Conservation (phyloP, 1,140 invertebrate genomes). For the Ips nitidus region DNA sequence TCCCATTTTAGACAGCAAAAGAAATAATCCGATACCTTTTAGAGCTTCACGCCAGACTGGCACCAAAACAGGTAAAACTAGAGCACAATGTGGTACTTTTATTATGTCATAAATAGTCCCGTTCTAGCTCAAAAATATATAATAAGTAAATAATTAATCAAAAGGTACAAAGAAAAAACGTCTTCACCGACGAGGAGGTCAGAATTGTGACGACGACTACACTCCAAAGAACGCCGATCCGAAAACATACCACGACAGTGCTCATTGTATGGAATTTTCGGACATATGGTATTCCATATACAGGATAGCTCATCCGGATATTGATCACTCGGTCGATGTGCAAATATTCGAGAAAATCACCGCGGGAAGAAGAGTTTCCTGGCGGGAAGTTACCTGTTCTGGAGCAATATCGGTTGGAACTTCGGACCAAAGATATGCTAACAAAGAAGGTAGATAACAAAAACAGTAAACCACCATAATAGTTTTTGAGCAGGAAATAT, state of each 20-base stretch:
- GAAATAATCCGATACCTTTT: too few species aligned
- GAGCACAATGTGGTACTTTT: too few species aligned
- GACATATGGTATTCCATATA: conserved; percentile 58
- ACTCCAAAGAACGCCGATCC: conserved; percentile 51
- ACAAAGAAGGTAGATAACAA: conserved; percentile 23
- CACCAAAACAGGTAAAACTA: background rate
- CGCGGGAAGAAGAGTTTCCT: conserved; percentile 44
- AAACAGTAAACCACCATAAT: background rate
- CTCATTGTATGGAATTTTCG: conserved; percentile 58
- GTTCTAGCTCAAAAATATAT: too few species aligned
- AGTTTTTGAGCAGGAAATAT: conserved; percentile 21
- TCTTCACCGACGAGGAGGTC: conserved; percentile 50
- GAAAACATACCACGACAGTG: conserved; percentile 54
- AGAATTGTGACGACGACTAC: conserved; percentile 53
- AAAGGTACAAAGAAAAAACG: conserved; percentile 11
- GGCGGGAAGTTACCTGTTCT: conserved; percentile 52
- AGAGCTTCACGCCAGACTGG: too few species aligned
- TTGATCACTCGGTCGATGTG: conserved; percentile 52
- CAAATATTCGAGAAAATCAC: conserved; percentile 54
- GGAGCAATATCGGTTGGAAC: conserved; percentile 42
- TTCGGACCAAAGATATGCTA: conserved; percentile 23
- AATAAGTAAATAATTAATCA: too few species aligned
- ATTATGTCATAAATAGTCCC: too few species aligned
- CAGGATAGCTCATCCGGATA: conserved; percentile 49
- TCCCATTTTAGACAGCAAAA: too few species aligned